phyloP scores from a whole-genome alignment of 2,113 vertebrate genomes.

The Dunckerocampus dactyliophorus region DNA sequence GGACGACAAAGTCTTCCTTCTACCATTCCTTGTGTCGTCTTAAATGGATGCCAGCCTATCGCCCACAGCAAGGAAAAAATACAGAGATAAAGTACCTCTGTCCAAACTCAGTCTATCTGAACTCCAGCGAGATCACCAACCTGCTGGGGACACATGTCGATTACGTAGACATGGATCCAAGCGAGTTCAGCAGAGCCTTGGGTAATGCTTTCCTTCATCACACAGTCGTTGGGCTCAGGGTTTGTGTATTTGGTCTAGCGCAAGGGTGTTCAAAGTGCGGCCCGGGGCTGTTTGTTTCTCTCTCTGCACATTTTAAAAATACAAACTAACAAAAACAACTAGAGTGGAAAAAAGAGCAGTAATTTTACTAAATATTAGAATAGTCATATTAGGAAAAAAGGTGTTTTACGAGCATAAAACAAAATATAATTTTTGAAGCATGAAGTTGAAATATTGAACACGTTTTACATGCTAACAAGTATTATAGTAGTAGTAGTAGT shows the following conservation, averaged over 20 bases:
- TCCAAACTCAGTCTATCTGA: slow-evolving; percentile 63
- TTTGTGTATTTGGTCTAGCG: background rate
- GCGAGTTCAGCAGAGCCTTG: slow-evolving; percentile 64
- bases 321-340: no score
- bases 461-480: no score
- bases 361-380: no score
- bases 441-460: no score
- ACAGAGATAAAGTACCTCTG: slow-evolving; percentile 41
- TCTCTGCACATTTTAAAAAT: no score
- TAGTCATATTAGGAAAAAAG: no score
- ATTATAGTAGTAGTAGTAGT: no score
- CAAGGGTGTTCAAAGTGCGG: no score
- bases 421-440: no score
- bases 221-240: background rate
- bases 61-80: slow-evolving; percentile 14
- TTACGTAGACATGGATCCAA: slow-evolving; percentile 60
- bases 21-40: slow-evolving; percentile 55
- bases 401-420: no score
- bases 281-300: no score
- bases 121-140: slow-evolving; percentile 45
- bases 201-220: slow-evolving; percentile 53
- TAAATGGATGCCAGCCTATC: slow-evolving; percentile 68
- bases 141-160: slow-evolving; percentile 69
- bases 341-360: no score
- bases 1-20: slow-evolving; percentile 67